Evolutionary conservation across 2,888 invertebrate species (phyloP), one percentile per base, ranked within the genome.

Genomic region (Leucophenga maculata): DNA sequence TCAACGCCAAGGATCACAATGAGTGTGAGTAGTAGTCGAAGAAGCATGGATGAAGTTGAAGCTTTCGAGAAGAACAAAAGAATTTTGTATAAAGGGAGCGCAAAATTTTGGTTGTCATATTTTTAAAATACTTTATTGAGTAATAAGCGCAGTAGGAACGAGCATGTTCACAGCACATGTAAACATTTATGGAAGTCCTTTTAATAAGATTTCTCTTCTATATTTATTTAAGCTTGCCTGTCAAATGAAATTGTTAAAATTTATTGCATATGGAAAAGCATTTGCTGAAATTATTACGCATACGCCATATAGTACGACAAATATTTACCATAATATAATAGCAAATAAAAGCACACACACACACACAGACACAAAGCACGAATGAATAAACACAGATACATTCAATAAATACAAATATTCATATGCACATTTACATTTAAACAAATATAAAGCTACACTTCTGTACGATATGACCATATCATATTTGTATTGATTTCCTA

Each of bases 1-100:
- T 98, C 91, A 97, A 97, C 91, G 98, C 98, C 92, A 97, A 97
- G 91, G 98, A 98, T 92, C 95, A 96, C 92, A 97, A 98, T 91
- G 97, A 97, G 93, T 97, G 97, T 97, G 89, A 96, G 96, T 95
- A 90, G 70, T 69, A 67, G 3, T 4, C n/a, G n/a, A n/a, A n/a
- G 26, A 26, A 26, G 26, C 26, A 26, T 39, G 39, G 39, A 8
- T 11, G 39, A 39, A 39, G 11, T 6, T 39, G 8, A 39, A 6
- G 3, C 3, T 39, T 39, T 39, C 11, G 8, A 1, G 8, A 39
- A 39, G 11, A 39, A 39, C 8, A 32, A 32, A 32, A 32, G 8
- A 32, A 32, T 6, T 32, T 39, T 39, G 8, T 6, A 11, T 39
- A 39, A 39, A 39, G 2, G 3, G 26, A 26, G 26, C 2, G 26